A percentile compares a stretch with the other conserved stretches of the same genome.
phyloP scores from a whole-genome alignment of 2,797 vertebrate species.

The Cuniculus paca region DNA sequence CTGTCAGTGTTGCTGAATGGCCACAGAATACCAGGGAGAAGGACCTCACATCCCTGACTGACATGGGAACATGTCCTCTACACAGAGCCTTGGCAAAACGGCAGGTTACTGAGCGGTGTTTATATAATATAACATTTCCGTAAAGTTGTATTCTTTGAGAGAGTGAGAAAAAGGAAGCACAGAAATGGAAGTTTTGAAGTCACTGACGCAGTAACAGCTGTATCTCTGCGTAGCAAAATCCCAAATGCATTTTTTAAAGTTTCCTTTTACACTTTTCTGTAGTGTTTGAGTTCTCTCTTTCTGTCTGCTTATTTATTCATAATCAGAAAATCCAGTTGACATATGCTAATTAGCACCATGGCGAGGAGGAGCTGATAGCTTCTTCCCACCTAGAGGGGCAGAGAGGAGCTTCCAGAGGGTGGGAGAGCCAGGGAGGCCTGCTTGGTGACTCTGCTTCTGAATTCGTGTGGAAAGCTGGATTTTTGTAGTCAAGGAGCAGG shows the following conservation, averaged over 20 bases:
- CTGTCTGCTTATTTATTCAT: not conserved
- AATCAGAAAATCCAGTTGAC: not conserved
- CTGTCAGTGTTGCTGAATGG: not conserved
- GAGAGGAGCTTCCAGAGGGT: not conserved
- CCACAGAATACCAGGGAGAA: not conserved
- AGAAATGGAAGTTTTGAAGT: not conserved
- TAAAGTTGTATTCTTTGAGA: not conserved
- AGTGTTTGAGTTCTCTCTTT: not conserved
- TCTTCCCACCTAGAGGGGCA: not conserved
- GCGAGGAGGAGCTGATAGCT: not conserved
- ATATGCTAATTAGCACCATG: not conserved
- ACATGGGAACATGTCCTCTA: not conserved
- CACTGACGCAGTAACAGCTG: not conserved
- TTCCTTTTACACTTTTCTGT: not conserved
- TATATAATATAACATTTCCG: not conserved
- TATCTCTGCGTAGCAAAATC: not conserved
- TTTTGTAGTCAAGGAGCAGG: not conserved
- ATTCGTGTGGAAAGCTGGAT: not conserved
- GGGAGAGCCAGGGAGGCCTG: not conserved
- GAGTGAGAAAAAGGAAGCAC: not conserved
- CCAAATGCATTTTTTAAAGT: not conserved
- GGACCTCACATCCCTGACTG: not conserved
- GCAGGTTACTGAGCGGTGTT: not conserved
- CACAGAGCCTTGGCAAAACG: not conserved
- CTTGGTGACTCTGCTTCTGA: not conserved